Base-by-base conservation (phyloP, 2,797 vertebrate genomes). In the Malacoctenus gilli region DNA sequence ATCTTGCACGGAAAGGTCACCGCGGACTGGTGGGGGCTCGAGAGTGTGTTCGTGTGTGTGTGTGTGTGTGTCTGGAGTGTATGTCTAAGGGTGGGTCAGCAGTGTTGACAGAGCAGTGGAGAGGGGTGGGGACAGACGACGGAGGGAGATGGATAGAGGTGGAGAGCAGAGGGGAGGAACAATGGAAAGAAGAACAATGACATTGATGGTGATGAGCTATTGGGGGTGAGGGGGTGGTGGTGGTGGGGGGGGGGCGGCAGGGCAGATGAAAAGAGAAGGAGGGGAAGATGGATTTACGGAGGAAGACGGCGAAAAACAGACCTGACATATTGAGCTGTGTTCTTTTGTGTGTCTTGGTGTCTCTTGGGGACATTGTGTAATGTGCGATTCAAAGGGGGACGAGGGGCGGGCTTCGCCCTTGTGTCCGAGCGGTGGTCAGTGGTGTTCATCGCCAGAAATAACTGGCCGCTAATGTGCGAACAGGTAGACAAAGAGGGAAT, bases 1-100 rank as follows among this genome's bases (percentile, higher is more conserved):
- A 77, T 80, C 59, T 59, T 38, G 51, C 74, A 58, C 43, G 54
- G 56, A 85, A 89, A 89, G 82, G 85, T 86, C 77, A 54, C 9
- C 1, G 15, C 14, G 20, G 47, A 39, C 73, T 77, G 58, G 30
- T 68, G 67, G 58, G 21, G 25, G 9, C 41, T 25, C 3, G 58
- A 61, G 36, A 59, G 55, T 43, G 30, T 25, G 61, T 58, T 18
- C 54, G 40, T 10, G 9, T n/a, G 20, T 40, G 7, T 41, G 30
- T 32, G 30, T 12, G 30, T 32, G 30, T 10, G 2, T 12, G 30
- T 64, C 32, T 59, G 52, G 40, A 10, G 9, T 14, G 20, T 34
- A 5, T 41, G 32, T 43, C 28, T 74, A 25, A 35, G 42, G 40
- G 44, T 2, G 7, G 47, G 61, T 70, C 40, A 41, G 42, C 3